These are phyloP conservation scores for Natrix natrix DNA, from an alignment of 2,797 vertebrate genomes.

Conservation along the genomic window DNA sequence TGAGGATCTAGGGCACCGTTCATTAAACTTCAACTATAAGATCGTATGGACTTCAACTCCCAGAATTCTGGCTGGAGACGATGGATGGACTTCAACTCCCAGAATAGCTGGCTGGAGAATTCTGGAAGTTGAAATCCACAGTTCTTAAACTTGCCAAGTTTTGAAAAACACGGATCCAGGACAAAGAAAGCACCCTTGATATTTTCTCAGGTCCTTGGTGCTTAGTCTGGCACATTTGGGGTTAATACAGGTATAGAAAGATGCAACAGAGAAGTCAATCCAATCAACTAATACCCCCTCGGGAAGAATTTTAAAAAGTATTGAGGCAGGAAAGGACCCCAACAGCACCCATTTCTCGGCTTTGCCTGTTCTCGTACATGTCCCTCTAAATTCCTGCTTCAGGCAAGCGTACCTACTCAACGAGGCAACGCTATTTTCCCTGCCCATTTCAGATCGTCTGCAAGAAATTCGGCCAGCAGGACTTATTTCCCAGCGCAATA, in stretches of 20 bases:
- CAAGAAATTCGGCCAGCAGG: neutral
- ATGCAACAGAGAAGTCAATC: neutral
- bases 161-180: neutral
- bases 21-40: neutral
- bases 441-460: neutral
- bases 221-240: neutral
- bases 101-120: neutral
- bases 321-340: neutral
- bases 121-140: neutral
- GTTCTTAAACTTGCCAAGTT: neutral
- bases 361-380: neutral
- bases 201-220: neutral
- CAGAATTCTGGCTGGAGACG: neutral
- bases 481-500: neutral
- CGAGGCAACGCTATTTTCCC: neutral
- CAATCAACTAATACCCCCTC: neutral
- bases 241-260: neutral
- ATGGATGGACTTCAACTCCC: neutral
- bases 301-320: neutral
- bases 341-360: neutral
- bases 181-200: neutral
- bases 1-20: neutral
- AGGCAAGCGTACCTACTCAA: neutral
- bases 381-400: neutral
- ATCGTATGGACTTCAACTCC: neutral